A percentile compares a stretch with the other conserved stretches of the same genome.
Evolutionary conservation across 2,113 vertebrate species (phyloP).

Genomic region (Calyptomena viridis): DNA sequence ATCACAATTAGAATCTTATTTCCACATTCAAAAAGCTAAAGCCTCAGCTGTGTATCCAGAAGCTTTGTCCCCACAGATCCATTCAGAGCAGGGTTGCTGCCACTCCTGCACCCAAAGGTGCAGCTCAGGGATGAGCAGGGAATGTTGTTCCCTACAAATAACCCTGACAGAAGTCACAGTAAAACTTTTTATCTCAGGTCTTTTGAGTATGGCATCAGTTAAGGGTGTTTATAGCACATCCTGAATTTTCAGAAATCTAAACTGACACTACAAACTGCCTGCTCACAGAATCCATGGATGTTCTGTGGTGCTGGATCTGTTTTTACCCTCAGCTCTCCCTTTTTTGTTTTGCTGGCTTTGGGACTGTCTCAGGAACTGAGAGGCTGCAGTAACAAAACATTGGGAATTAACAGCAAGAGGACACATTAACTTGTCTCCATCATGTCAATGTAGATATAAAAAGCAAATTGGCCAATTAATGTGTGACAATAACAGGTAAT

Average conservation of each 20-base stretch:
- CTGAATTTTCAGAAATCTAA: neutral
- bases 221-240: neutral
- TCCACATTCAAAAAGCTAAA: neutral
- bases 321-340: neutral
- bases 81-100: neutral
- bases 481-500: slow-evolving; percentile 27
- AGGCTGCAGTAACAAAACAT: neutral
- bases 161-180: neutral
- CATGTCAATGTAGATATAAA: slow-evolving; percentile 30
- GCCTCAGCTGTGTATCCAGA: neutral
- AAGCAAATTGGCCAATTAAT: slow-evolving; percentile 62
- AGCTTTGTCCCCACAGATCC: neutral
- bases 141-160: neutral
- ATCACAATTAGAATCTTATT: neutral
- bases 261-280: neutral
- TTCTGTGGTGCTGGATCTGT: neutral
- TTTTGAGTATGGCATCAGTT: neutral
- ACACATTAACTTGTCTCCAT: slow-evolving; percentile 48
- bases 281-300: neutral
- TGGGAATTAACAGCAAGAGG: neutral
- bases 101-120: neutral
- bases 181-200: neutral
- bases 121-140: neutral
- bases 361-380: neutral
- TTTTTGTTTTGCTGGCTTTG: neutral